Conservation (phyloP, 2,888 invertebrate genomes). For the Luperina testacea region DNA sequence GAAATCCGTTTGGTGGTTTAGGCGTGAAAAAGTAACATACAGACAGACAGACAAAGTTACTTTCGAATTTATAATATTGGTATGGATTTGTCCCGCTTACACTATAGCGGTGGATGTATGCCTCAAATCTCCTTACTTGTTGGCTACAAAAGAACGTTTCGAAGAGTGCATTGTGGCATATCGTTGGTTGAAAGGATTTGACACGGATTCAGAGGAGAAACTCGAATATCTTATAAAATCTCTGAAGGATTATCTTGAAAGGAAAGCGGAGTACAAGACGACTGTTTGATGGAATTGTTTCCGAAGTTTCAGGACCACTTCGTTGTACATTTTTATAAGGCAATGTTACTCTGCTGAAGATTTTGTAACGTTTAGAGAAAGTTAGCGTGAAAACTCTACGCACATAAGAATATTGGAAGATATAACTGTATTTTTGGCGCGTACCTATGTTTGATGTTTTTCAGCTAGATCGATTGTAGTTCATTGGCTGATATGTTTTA, state of each 20-base stretch:
- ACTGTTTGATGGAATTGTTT: constrained; percentile 46
- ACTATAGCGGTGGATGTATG: constrained; percentile 51
- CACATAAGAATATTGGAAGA: background rate
- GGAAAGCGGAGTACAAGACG: constrained; percentile 46
- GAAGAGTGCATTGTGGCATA: constrained; percentile 64
- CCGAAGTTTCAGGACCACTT: constrained; percentile 42
- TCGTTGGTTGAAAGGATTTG: constrained; percentile 64
- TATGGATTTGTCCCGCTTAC: constrained; percentile 49
- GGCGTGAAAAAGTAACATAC: too few relatives aligned
- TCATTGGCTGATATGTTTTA: background rate
- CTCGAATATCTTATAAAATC: constrained; percentile 62
- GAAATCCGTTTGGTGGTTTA: too few relatives aligned
- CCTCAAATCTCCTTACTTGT: constrained; percentile 63
- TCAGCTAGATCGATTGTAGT: background rate
- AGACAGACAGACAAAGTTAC: too few relatives aligned
- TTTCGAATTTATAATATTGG: too few relatives aligned
- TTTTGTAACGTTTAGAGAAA: constrained; percentile 11
- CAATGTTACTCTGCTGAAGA: constrained; percentile 44
- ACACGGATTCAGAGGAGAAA: constrained; percentile 54
- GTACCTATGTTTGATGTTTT: background rate
- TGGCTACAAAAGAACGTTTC: constrained; percentile 57
- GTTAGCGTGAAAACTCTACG: background rate
- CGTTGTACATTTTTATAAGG: constrained; percentile 52
- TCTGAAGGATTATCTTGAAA: constrained; percentile 63
- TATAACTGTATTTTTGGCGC: background rate